Conservation (phyloP, 2,797 vertebrate species). For the Naso thynnoides region DNA sequence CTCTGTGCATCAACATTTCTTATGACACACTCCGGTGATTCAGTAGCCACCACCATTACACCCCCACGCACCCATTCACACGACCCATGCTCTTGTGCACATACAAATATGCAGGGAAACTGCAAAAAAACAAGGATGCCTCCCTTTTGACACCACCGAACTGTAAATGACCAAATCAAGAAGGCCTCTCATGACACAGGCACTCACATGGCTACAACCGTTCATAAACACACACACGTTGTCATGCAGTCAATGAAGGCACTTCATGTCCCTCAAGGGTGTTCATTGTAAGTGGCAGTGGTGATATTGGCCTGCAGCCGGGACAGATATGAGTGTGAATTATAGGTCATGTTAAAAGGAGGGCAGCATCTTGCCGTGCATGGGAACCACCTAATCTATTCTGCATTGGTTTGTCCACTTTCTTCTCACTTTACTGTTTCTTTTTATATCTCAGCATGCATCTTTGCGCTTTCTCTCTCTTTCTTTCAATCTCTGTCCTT, state of each 20-base stretch:
- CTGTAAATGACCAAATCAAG: constrained; percentile 60
- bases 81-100: constrained; percentile 43
- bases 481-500: constrained; percentile 43
- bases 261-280: constrained; percentile 17
- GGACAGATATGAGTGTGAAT: constrained; percentile 13
- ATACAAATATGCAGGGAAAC: constrained; percentile 58
- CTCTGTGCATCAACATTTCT: constrained; percentile 58
- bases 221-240: constrained; percentile 24
- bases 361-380: constrained; percentile 19
- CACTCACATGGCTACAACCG: constrained; percentile 28
- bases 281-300: constrained; percentile 39
- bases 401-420: neutral
- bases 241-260: constrained; percentile 11
- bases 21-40: constrained; percentile 62
- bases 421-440: neutral
- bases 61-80: constrained; percentile 35
- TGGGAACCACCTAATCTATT: constrained; percentile 36
- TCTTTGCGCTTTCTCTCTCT: constrained; percentile 10
- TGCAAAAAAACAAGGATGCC: constrained; percentile 42
- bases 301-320: constrained; percentile 20
- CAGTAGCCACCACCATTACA: constrained; percentile 42
- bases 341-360: constrained; percentile 9
- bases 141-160: constrained; percentile 42
- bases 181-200: constrained; percentile 22
- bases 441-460: constrained; percentile 27